Evolutionary conservation across 2,888 invertebrate species (phyloP).

Genomic region (Agrochola lota): DNA sequence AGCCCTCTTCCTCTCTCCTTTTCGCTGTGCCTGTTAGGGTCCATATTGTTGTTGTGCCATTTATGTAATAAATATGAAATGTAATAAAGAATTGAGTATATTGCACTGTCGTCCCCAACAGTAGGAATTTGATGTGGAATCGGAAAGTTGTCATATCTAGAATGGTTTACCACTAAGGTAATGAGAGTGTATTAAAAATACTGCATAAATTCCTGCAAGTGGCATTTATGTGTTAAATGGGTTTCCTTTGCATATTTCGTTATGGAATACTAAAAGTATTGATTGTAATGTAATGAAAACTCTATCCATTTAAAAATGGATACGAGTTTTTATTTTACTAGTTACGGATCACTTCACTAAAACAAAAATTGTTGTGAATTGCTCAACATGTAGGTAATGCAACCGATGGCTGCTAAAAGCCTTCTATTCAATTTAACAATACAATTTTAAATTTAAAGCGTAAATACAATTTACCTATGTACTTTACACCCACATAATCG

Average conservation of each 20-base stretch:
- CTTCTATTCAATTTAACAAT: background rate
- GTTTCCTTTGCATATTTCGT: background rate
- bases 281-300: slow-evolving; percentile 15
- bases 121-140: background rate
- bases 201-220: no score
- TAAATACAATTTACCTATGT: background rate
- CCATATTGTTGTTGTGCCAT: no score
- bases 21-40: no score
- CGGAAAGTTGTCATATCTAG: background rate
- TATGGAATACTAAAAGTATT: slow-evolving; percentile 16
- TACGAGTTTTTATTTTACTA: background rate
- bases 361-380: slow-evolving; percentile 4
- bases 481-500: background rate
- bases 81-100: background rate
- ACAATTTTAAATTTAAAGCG: background rate
- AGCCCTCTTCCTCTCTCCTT: no score
- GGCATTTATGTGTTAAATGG: background rate
- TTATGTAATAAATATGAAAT: no score
- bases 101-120: background rate
- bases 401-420: background rate
- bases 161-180: no score
- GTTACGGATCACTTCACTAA: slow-evolving; percentile 9
- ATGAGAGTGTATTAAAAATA: background rate
- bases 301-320: slow-evolving; percentile 20
- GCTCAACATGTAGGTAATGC: background rate